These are phyloP conservation scores for Lacerta bilineata DNA, from an alignment of 2,797 vertebrate species.

Conservation along the genomic window DNA sequence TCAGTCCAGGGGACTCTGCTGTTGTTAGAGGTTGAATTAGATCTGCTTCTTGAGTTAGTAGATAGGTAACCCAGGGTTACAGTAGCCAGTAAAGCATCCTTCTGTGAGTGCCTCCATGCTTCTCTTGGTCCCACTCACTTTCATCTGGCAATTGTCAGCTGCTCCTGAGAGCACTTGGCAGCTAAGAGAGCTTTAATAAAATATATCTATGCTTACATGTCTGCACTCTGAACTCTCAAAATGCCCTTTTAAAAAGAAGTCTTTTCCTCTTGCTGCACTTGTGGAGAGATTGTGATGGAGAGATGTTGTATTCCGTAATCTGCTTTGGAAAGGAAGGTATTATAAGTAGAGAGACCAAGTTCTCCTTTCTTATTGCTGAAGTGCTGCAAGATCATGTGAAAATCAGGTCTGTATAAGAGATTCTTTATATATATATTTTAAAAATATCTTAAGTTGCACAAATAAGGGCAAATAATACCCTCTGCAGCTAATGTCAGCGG, in stretches of 20 bases:
- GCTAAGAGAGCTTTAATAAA: conserved; percentile 35
- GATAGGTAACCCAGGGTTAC: conserved; percentile 51
- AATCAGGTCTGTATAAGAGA: not conserved
- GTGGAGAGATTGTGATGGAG: conserved; percentile 34
- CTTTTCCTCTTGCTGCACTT: conserved; percentile 6
- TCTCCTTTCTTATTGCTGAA: not conserved
- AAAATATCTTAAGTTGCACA: not conserved
- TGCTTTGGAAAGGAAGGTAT: conserved; percentile 26
- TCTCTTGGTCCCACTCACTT: conserved; percentile 44
- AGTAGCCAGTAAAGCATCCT: conserved; percentile 34
- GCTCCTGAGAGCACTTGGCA: conserved; percentile 38
- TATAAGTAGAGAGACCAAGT: not conserved
- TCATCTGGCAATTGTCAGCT: conserved; percentile 23
- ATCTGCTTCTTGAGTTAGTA: conserved; percentile 33
- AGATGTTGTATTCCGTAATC: not conserved
- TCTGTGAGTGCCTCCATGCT: conserved; percentile 20
- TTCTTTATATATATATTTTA: not conserved
- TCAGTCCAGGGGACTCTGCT: conserved; percentile 7
- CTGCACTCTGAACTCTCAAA: conserved; percentile 40
- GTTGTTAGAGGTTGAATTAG: conserved; percentile 4
- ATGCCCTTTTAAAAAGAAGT: conserved; percentile 29
- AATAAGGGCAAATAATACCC: not conserved
- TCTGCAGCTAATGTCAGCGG: not conserved
- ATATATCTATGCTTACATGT: conserved; percentile 22
- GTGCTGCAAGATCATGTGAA: not conserved